These are phyloP conservation scores for Heliconius erato DNA, from an alignment of 2,888 invertebrate genomes.

Conservation along the genomic window DNA sequence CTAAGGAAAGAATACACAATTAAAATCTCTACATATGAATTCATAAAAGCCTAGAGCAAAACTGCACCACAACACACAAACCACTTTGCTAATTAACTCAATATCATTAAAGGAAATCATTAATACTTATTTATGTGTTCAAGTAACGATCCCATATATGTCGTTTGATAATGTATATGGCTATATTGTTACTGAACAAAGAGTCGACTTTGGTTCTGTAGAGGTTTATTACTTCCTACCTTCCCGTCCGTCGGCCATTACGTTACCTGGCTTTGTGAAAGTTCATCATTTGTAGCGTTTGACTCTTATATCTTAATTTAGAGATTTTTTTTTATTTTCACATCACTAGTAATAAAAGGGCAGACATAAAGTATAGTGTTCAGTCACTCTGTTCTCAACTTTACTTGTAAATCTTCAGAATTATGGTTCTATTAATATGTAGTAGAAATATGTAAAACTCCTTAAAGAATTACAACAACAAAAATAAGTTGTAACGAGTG, in stretches of 20 bases:
- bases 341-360: too few species aligned
- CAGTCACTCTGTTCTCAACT: too few species aligned
- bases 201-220: slow-evolving; percentile 19
- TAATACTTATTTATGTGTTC: slow-evolving; percentile 7
- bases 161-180: neutral
- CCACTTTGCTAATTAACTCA: slow-evolving; percentile 2
- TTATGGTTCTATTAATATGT: too few species aligned
- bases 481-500: too few species aligned
- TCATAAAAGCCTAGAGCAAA: neutral
- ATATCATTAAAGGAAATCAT: slow-evolving; percentile 9
- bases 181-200: slow-evolving; percentile 12
- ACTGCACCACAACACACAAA: neutral
- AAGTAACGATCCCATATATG: neutral
- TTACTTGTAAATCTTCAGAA: too few species aligned
- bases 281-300: slow-evolving; percentile 3
- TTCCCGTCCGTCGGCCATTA: slow-evolving; percentile 21
- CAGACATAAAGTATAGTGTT: too few species aligned
- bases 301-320: neutral
- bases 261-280: slow-evolving; percentile 6
- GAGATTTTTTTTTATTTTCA: too few species aligned
- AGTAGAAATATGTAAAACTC: too few species aligned
- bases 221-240: slow-evolving; percentile 34
- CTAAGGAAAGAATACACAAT: neutral
- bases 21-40: too few species aligned
- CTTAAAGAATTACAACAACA: too few species aligned